Base-by-base conservation (phyloP, 2,888 invertebrate genomes). In the Latheticus oryzae region DNA sequence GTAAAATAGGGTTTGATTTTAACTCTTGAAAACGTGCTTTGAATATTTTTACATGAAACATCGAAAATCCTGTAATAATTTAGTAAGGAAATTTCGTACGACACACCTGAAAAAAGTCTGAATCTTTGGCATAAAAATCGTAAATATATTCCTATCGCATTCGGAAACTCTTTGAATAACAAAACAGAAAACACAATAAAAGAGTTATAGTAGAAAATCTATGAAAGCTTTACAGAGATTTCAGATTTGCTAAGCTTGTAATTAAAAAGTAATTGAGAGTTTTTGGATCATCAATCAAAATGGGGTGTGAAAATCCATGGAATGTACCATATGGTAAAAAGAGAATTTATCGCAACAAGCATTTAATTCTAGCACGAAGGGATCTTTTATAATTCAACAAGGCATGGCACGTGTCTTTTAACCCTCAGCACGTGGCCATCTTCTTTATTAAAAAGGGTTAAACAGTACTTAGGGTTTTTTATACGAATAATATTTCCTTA, bases 391-490 rank as follows among this genome's bases (percentile, higher is more conserved):
- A 73, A 75, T 74, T 75, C 72, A 73, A 72, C 72, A 74, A 75
- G 70, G 71, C 66, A 53, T 61, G 69, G 64, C 76, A 73, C 76
- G 76, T 73, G 76, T 64, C 65, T 53, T 53, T 54, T 68, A 71
- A 73, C 69, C 71, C 71, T 57, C 42, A 62, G 64, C 75, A 73
- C 75, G 75, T 75, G 75, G 69, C 71, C 62, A 61, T 66, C 62
- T 74, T 66, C 71, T 75, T 75, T 75, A 76, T 77, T 76, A 75
- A 76, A 76, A 77, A 76, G 75, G 75, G 76, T 76, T 77, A 75
- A 72, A 70, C 66, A 65, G 68, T 72, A 70, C 72, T 73, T 69
- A 72, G 69, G 73, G 71, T 70, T 71, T 72, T 74, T 73, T 75
- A 47, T 72, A 63, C 66, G 68, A 67, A 61, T 74, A 73, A 73